Evolutionary conservation across 2,797 vertebrate genomes (phyloP).

Genomic region (Squalus acanthias): DNA sequence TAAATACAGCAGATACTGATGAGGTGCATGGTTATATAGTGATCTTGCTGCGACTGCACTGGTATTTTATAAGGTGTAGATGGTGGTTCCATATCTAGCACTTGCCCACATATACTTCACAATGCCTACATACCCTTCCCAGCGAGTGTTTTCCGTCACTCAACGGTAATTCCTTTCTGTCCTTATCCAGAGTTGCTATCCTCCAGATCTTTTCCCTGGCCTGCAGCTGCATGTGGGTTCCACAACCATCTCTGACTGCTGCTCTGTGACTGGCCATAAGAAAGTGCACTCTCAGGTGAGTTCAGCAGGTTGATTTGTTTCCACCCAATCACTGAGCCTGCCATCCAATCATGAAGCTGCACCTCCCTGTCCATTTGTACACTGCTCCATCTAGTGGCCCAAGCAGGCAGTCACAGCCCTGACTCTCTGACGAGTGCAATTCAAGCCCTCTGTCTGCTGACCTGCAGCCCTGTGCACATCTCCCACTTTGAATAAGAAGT

Average conservation of each 20-base stretch:
- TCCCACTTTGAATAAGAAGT: not conserved
- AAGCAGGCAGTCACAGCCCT: not conserved
- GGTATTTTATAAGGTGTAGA: not conserved
- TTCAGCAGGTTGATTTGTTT: too few species aligned
- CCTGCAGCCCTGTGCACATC: not conserved
- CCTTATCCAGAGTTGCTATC: not conserved
- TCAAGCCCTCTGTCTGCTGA: not conserved
- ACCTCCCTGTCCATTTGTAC: not conserved
- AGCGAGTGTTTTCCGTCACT: not conserved
- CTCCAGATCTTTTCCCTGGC: not conserved
- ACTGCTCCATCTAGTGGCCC: conserved; percentile 32
- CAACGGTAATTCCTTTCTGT: not conserved
- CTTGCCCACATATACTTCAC: not conserved
- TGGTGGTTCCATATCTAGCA: not conserved
- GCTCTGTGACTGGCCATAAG: too few species aligned
- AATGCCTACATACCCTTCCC: not conserved
- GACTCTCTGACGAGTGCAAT: too few species aligned
- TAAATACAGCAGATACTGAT: not conserved
- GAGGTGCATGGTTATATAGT: not conserved
- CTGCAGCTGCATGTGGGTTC: not conserved
- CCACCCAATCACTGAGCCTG: not conserved
- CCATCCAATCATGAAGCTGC: not conserved
- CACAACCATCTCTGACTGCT: not conserved
- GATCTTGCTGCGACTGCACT: not conserved
- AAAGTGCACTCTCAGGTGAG: not conserved